Percentiles rank a stretch among this genome's conserved stretches.
phyloP scores from a whole-genome alignment of 2,113 vertebrate species.

The Cyanoderma ruficeps region DNA sequence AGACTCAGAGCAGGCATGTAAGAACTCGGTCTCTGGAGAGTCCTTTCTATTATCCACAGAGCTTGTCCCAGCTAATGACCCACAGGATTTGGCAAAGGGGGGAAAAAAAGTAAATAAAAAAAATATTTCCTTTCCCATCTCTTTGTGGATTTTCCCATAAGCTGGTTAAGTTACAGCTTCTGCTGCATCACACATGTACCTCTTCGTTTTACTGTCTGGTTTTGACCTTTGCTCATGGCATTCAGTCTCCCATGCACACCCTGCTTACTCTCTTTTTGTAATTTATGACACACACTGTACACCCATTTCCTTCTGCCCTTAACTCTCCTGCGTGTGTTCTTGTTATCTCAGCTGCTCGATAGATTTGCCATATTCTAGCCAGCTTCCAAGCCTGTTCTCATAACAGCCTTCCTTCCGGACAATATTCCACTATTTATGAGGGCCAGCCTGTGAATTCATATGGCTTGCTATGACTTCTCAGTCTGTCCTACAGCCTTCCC shows the following conservation, averaged over 20 bases:
- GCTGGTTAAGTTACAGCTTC: constrained; percentile 38
- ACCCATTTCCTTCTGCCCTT: constrained; percentile 71
- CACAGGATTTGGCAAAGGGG: neutral
- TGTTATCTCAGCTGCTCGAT: constrained; percentile 71
- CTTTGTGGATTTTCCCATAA: constrained; percentile 63
- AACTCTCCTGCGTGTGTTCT: constrained; percentile 56
- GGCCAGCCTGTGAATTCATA: neutral
- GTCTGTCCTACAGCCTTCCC: neutral
- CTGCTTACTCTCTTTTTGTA: constrained; percentile 54
- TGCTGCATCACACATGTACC: constrained; percentile 63
- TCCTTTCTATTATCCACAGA: neutral
- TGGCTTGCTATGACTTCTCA: neutral
- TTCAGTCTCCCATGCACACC: constrained; percentile 66
- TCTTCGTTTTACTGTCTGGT: constrained; percentile 62
- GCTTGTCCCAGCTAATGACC: constrained; percentile 39
- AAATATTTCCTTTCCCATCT: constrained; percentile 66
- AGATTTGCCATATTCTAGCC: constrained; percentile 38
- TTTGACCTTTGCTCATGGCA: constrained; percentile 65
- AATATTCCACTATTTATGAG: neutral
- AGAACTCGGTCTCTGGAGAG: neutral
- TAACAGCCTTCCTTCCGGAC: neutral
- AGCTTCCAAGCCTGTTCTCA: constrained; percentile 18
- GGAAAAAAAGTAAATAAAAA: constrained; percentile 7
- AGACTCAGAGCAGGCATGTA: neutral
- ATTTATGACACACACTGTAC: constrained; percentile 68